Base-by-base conservation (phyloP, 2,888 invertebrate genomes). In the Scaptomyza parva region DNA sequence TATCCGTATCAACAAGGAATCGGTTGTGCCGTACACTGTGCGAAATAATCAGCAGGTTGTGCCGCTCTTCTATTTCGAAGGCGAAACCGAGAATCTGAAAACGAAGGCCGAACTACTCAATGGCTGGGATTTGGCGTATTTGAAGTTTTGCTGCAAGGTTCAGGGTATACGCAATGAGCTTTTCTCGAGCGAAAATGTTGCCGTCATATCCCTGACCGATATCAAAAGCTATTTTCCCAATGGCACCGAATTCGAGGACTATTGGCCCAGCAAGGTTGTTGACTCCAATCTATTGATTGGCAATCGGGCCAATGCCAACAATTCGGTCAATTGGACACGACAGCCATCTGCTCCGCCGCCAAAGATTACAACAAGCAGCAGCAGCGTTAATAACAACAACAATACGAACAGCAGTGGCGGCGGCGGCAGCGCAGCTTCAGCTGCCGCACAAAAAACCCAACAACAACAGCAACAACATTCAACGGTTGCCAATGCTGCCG, bases 111-210 rank as follows among this genome's bases (percentile, higher is more conserved):
- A 97, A 88, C 95, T 96, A 91, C 92, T 97, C 35, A 96, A 96
- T 89, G 97, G 97, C 65, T 98, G 97, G 98, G 97, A 97, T 92
- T 92, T 97, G 76, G 96, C 97, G 0, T 98, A 98, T 91, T 93
- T 98, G 73, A 97, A 97, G 92, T 97, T 98, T 91, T 97, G 97
- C 92, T 97, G 97, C 92, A 97, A 97, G 92, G 97, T 98, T 75
- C 97, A 97, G 92, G 97, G 97, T 52, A 97, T 97, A 80, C 93
- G 97, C 74, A 97, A 97, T 89, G 97, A 97, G 92, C 92, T 97
- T 64, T 97, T 97, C 92, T 96, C 97, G 18, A 96, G 96, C 93
- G 97, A 97, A 89, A 96, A 96, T 9, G 97, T 97, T 92, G 96
- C 96, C 55, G 97, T 97, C 86, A 97, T 97, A 65, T 97, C 97